A percentile compares a stretch with the other conserved stretches of the same genome.
These are phyloP conservation scores for Gymnocheta viridis DNA, from an alignment of 2,888 invertebrate species.

Conservation along the genomic window DNA sequence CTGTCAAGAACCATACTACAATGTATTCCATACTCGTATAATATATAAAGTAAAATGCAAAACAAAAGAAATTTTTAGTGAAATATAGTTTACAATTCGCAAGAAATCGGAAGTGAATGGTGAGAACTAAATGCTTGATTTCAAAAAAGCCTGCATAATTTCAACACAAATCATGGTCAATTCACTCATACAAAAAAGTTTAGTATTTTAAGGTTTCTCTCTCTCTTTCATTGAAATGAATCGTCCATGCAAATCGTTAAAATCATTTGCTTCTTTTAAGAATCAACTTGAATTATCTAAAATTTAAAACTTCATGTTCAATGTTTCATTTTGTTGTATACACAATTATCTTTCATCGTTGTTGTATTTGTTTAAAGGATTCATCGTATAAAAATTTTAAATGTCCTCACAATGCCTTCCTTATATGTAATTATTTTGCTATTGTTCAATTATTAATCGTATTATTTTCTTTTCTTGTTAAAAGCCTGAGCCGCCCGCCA, in stretches of 20 bases:
- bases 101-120: constrained; percentile 65
- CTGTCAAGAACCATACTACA: no score
- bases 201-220: constrained; percentile 17
- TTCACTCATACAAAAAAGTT: constrained; percentile 1
- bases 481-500: neutral
- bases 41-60: neutral
- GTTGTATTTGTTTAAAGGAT: neutral
- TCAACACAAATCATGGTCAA: constrained; percentile 13
- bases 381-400: neutral
- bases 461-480: neutral
- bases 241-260: neutral
- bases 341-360: neutral
- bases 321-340: neutral
- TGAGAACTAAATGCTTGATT: constrained; percentile 61
- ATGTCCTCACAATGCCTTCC: neutral
- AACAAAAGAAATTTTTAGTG: constrained; percentile 48
- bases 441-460: neutral
- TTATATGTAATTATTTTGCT: neutral
- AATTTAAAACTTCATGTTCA: neutral
- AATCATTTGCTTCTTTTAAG: neutral
- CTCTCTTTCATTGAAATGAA: constrained; percentile 29
- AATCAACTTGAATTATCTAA: neutral
- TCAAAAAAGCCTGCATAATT: constrained; percentile 11
- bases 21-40: no score
- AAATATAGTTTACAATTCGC: constrained; percentile 47